A percentile compares a stretch with the other conserved stretches of the same genome.
These are phyloP conservation scores for Amphiprion percula DNA, from an alignment of 2,113 vertebrate species.

Conservation along the genomic window DNA sequence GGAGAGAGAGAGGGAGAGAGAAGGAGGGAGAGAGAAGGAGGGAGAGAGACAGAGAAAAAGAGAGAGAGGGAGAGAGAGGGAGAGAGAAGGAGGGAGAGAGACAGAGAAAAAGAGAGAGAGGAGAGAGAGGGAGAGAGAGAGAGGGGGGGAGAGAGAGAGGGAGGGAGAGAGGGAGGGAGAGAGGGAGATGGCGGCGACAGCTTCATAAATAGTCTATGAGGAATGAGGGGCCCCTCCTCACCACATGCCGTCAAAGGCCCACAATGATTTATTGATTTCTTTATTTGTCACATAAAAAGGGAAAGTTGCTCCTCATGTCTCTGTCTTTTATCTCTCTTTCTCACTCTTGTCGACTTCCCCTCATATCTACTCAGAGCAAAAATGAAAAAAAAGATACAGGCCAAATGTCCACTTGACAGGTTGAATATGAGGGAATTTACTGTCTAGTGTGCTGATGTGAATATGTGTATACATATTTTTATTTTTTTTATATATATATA, in stretches of 20 bases:
- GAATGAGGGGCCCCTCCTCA: slow-evolving; percentile 68
- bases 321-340: slow-evolving; percentile 32
- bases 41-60: too few relatives aligned
- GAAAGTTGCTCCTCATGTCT: slow-evolving; percentile 52
- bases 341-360: neutral
- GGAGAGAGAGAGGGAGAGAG: too few relatives aligned
- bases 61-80: too few relatives aligned
- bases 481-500: too few relatives aligned
- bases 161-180: slow-evolving; percentile 11
- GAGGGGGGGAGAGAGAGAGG: slow-evolving; percentile 14
- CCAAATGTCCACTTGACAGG: slow-evolving; percentile 57
- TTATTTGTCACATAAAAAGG: slow-evolving; percentile 84
- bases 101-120: too few relatives aligned
- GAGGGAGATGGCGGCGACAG: slow-evolving; percentile 67
- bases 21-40: too few relatives aligned
- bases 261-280: slow-evolving; percentile 87
- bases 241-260: slow-evolving; percentile 77
- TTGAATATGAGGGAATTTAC: slow-evolving; percentile 39
- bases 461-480: too few relatives aligned
- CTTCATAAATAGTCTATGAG: slow-evolving; percentile 87
- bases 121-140: neutral
- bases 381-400: slow-evolving; percentile 13
- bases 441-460: neutral
- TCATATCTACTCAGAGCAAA: slow-evolving; percentile 7
- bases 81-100: too few relatives aligned